These are phyloP conservation scores for Synergus gifuensis DNA, from an alignment of 2,888 invertebrate genomes.

Conservation along the genomic window DNA sequence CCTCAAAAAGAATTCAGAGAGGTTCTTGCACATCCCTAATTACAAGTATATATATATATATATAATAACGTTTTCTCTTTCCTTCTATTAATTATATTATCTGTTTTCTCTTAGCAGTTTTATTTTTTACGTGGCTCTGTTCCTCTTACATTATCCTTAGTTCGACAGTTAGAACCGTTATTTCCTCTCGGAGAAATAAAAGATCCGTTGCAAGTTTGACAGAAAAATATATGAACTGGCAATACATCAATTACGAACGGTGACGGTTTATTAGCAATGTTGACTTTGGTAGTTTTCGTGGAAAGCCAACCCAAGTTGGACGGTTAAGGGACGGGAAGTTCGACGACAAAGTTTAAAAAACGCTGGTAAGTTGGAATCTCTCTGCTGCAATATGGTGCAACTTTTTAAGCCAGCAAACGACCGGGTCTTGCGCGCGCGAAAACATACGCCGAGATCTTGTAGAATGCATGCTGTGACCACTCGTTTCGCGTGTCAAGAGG, in stretches of 20 bases:
- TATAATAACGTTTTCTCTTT: no score
- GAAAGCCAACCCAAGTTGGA: constrained; percentile 45
- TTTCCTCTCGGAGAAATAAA: constrained; percentile 15
- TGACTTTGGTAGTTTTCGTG: constrained; percentile 44
- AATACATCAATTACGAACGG: constrained; percentile 49
- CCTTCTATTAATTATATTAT: neutral
- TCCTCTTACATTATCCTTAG: neutral
- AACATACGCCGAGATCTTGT: constrained; percentile 45
- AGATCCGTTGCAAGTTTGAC: constrained; percentile 41
- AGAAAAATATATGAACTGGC: constrained; percentile 42
- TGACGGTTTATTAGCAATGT: constrained; percentile 50
- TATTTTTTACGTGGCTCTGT: neutral
- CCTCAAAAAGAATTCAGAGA: no score
- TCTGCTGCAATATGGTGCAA: constrained; percentile 34
- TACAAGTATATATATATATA: no score
- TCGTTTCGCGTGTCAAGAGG: constrained; percentile 38
- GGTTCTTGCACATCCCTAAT: no score
- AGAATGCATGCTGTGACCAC: constrained; percentile 36
- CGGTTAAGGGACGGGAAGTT: constrained; percentile 24
- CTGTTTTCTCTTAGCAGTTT: neutral
- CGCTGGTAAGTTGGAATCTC: constrained; percentile 7
- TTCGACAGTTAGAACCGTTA: constrained; percentile 26
- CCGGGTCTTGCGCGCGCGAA: constrained; percentile 44
- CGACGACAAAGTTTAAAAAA: constrained; percentile 40
- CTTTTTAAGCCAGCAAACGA: constrained; percentile 33